Conservation (phyloP, 2,797 vertebrate species). For the Urophycis tenuis region DNA sequence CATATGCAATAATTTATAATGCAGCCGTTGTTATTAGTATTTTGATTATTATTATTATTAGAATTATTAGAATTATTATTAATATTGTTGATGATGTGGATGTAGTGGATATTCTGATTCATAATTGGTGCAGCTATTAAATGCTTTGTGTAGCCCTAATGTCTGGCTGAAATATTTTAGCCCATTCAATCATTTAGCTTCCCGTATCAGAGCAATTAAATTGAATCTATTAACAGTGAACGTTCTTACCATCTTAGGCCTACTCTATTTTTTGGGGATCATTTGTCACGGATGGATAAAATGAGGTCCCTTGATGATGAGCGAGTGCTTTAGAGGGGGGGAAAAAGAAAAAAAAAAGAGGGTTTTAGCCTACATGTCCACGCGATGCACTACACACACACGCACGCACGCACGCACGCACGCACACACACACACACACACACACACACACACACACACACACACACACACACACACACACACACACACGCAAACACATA, state of each 20-base stretch:
- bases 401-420: constrained; percentile 22
- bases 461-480: constrained; percentile 16
- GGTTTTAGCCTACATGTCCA: constrained; percentile 32
- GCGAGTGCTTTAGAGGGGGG: constrained; percentile 43
- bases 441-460: constrained; percentile 17
- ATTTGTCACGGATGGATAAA: not conserved
- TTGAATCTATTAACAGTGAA: not conserved
- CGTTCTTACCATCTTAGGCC: not conserved
- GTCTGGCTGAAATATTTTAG: not conserved
- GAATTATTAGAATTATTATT: too few species aligned
- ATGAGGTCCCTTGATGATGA: constrained; percentile 7
- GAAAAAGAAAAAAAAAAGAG: constrained; percentile 7
- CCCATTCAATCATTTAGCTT: not conserved
- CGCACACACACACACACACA: constrained; percentile 14
- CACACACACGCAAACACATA: constrained; percentile 18
- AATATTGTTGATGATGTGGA: not conserved
- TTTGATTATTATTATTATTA: too few species aligned
- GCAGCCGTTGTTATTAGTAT: too few species aligned
- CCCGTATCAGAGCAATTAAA: not conserved
- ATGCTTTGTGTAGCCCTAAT: not conserved
- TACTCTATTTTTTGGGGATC: not conserved
- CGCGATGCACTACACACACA: constrained; percentile 31
- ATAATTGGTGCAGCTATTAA: not conserved
- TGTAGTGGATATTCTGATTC: not conserved
- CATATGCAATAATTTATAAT: not conserved